phyloP scores from a whole-genome alignment of 2,113 vertebrate species.

The Cnemophilus loriae region DNA sequence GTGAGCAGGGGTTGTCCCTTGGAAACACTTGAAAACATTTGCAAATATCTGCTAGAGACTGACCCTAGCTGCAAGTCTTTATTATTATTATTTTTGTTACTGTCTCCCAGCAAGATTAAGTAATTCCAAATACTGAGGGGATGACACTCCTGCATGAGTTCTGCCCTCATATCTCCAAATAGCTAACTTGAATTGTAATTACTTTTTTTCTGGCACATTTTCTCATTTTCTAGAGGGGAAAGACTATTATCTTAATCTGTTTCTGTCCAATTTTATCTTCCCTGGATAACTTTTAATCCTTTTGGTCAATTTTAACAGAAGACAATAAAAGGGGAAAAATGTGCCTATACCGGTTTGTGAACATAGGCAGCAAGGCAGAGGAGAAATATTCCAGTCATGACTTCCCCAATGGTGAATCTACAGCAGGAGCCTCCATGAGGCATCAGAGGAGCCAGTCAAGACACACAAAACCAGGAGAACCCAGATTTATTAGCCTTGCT shows the following conservation, averaged over 20 bases:
- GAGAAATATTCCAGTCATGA: not conserved
- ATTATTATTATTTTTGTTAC: conserved; percentile 35
- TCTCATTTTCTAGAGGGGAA: not conserved
- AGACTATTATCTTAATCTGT: not conserved
- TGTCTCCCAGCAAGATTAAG: conserved; percentile 37
- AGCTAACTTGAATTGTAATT: conserved; percentile 20
- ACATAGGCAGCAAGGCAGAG: not conserved
- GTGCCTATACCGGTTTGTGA: not conserved
- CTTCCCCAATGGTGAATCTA: not conserved
- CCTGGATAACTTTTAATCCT: not conserved
- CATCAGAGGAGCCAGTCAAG: not conserved
- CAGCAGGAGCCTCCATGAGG: not conserved
- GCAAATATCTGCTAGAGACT: not conserved
- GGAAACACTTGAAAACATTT: not conserved
- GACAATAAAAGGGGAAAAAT: not conserved
- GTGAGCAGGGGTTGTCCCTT: not conserved
- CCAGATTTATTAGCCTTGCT: not conserved
- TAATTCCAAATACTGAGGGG: conserved; percentile 16
- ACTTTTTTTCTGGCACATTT: not conserved
- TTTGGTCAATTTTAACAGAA: not conserved
- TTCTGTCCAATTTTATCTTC: conserved; percentile 1
- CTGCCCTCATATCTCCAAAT: conserved; percentile 9
- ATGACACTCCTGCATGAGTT: conserved; percentile 9
- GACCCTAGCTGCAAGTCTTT: not conserved
- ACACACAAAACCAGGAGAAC: not conserved